Conservation (phyloP, 2,888 invertebrate species). For the Drosophila nr. perissopoda region DNA sequence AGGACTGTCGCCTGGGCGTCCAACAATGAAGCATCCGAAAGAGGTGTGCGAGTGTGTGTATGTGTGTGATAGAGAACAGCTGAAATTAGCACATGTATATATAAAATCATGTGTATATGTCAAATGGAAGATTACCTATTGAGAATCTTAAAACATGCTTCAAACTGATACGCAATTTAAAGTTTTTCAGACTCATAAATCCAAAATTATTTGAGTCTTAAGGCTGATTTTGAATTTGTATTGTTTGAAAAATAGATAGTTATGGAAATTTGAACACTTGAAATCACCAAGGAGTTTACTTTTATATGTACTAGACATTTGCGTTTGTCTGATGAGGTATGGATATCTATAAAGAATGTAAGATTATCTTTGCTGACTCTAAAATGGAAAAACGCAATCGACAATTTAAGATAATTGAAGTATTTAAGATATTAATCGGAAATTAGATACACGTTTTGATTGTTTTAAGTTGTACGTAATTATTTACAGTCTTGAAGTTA, state of each 20-base stretch:
- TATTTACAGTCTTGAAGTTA: not conserved
- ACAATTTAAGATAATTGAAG: not conserved
- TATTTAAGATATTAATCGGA: not conserved
- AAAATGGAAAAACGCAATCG: not conserved
- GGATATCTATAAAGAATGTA: not conserved
- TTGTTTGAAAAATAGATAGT: not conserved
- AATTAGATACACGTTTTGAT: not conserved
- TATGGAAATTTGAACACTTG: not conserved
- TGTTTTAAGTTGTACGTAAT: not conserved
- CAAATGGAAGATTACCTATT: not conserved
- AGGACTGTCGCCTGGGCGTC: slow-evolving; percentile 53
- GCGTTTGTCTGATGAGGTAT: not conserved
- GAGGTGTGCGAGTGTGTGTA: slow-evolving; percentile 11
- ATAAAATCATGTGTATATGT: not conserved
- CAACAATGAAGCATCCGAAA: slow-evolving; percentile 41
- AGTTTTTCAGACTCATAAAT: not conserved
- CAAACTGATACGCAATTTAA: not conserved
- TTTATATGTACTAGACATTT: not conserved
- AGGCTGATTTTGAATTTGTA: no score
- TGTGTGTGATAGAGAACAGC: slow-evolving; percentile 37
- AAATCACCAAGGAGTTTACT: not conserved
- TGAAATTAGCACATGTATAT: slow-evolving; percentile 21
- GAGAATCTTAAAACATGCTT: not conserved
- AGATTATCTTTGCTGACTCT: not conserved
- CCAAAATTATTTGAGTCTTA: not conserved